These are phyloP conservation scores for Bovichtus diacanthus DNA, from an alignment of 2,797 vertebrate genomes.

Conservation along the genomic window DNA sequence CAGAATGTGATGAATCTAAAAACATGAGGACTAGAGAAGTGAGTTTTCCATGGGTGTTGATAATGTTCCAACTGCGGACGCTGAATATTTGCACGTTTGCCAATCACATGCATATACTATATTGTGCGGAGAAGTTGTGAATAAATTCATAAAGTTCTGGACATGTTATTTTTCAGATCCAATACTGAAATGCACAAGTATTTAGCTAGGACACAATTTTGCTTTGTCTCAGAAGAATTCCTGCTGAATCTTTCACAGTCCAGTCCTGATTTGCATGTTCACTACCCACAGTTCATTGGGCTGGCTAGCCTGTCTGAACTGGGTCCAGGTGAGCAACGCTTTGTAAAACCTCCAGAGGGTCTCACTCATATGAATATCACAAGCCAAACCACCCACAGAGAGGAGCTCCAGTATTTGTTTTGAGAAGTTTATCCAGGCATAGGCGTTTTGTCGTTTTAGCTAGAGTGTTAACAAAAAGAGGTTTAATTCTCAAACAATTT, in stretches of 20 bases:
- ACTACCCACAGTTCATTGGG: slow-evolving; percentile 40
- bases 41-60: not conserved
- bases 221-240: slow-evolving; percentile 41
- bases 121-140: not conserved
- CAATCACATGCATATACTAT: not conserved
- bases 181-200: not conserved
- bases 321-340: slow-evolving; percentile 49
- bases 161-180: not conserved
- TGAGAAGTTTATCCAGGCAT: slow-evolving; percentile 6
- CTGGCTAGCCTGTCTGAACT: slow-evolving; percentile 49
- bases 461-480: slow-evolving; percentile 22
- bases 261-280: slow-evolving; percentile 39
- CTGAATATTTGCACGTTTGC: not conserved
- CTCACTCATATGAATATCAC: slow-evolving; percentile 56
- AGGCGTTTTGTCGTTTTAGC: slow-evolving; percentile 24
- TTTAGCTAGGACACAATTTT: not conserved
- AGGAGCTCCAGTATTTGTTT: slow-evolving; percentile 37
- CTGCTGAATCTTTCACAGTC: slow-evolving; percentile 44
- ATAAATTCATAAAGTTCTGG: not conserved
- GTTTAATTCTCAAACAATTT: slow-evolving; percentile 19
- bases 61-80: not conserved
- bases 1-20: not conserved
- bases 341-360: slow-evolving; percentile 52
- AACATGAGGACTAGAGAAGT: not conserved
- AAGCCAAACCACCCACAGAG: slow-evolving; percentile 64